Evolutionary conservation across 2,113 vertebrate species (phyloP).

Genomic region (Tiliqua scincoides): DNA sequence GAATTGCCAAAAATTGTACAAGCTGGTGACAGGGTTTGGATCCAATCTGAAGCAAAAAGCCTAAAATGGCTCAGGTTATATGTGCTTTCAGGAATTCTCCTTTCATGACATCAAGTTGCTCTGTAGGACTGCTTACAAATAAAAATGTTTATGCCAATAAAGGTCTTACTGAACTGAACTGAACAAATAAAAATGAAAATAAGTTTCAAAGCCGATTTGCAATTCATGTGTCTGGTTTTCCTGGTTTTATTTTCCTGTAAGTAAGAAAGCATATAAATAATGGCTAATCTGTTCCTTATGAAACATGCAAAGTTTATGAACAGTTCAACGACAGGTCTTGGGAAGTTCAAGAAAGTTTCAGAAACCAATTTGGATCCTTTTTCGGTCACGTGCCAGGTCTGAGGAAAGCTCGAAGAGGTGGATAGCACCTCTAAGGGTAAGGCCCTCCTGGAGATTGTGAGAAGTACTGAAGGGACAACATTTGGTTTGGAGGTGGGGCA

Average conservation of each 20-base stretch:
- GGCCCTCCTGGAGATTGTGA: not conserved
- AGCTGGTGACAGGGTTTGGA: too few relatives aligned
- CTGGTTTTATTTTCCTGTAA: too few relatives aligned
- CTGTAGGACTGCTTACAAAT: not conserved
- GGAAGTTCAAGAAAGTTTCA: not conserved
- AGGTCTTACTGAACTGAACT: too few relatives aligned
- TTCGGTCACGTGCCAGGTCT: not conserved
- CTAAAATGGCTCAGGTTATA: not conserved
- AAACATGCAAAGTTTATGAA: too few relatives aligned
- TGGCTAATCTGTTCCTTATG: too few relatives aligned
- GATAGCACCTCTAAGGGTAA: not conserved
- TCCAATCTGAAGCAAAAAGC: not conserved
- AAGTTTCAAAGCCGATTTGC: too few relatives aligned
- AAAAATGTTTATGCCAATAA: too few relatives aligned
- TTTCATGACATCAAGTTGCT: not conserved
- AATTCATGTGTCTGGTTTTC: too few relatives aligned
- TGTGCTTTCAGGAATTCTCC: not conserved
- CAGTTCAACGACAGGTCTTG: not conserved
- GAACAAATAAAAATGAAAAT: not conserved
- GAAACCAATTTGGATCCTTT: not conserved
- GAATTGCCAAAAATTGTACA: too few relatives aligned
- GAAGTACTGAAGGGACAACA: not conserved
- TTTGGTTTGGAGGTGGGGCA: not conserved
- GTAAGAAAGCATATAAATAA: too few relatives aligned
- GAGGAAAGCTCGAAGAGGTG: not conserved